Base-by-base conservation (phyloP, 1,140 invertebrate genomes). In the Branchinecta lynchi region DNA sequence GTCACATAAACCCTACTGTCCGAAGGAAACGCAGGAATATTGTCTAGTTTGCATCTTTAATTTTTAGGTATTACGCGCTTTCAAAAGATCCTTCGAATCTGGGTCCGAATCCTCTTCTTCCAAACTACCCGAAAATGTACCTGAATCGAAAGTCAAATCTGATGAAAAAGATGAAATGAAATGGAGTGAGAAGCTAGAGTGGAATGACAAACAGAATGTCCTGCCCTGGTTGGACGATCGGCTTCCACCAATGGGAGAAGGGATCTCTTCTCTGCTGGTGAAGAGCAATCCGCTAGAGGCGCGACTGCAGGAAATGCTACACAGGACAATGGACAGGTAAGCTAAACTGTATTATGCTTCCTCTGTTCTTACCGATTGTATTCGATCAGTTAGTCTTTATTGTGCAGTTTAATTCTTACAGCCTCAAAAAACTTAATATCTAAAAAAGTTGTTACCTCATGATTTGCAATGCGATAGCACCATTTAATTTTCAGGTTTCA, bases 211-310 rank as follows among this genome's bases (percentile, higher is more conserved):
- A 20, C 51, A 12, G 17, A 60, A 60, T 60, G 17, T 60, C 17
- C 17, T 60, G 17, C 51, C 51, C 12, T 60, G 51, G 51, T 20
- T 60, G 51, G 51, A 60, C 51, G 51, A 60, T 3, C 12, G 51
- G 17, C 51, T 60, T 20, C 51, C 51, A 12, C 51, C 51, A 12
- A 15, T 60, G 17, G 51, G 51, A 60, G 70, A 71, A 66, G 71
- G 71, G 7, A 15, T 71, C 12, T 69, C 71, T 3, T 90, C 89
- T 0, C 82, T 93, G 1, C 93, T 93, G 71, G 90, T 90, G 9
- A 93, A 93, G 76, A 89, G 90, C 17, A 90, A 92, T 77, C 90
- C 90, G 10, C 92, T 93, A 89, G 92, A 91, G 78, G 90, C 89
- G 15, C 81, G 88, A 66, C 81, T 96, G 15, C 93, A 95, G 76